Evolutionary conservation across 2,797 vertebrate genomes (phyloP).

Genomic region (Spinus pinus): DNA sequence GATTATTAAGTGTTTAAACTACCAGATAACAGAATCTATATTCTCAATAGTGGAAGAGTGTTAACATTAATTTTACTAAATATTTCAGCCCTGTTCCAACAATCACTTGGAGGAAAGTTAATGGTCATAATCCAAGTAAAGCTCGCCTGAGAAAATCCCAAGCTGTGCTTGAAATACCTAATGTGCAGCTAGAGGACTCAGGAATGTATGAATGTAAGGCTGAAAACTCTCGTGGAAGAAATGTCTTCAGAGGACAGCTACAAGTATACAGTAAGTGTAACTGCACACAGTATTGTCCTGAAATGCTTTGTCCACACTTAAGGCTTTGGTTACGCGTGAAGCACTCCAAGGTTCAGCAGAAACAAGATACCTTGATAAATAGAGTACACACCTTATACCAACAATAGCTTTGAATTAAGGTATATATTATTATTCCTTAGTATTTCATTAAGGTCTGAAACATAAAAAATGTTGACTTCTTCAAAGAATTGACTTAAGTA

Average conservation of each 20-base stretch:
- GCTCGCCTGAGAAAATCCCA: constrained; percentile 93
- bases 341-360: background rate
- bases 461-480: background rate
- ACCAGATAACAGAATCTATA: constrained; percentile 65
- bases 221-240: constrained; percentile 91
- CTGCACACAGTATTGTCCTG: background rate
- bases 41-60: constrained; percentile 24
- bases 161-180: constrained; percentile 94
- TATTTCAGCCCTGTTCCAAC: constrained; percentile 90
- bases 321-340: background rate
- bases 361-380: background rate
- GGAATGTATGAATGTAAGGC: constrained; percentile 95
- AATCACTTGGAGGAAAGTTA: constrained; percentile 97
- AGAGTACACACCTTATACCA: too few relatives aligned
- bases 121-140: constrained; percentile 93
- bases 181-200: constrained; percentile 91
- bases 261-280: constrained; percentile 94
- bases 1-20: constrained; percentile 73
- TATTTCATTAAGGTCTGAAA: background rate
- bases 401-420: background rate
- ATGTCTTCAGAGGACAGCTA: constrained; percentile 91
- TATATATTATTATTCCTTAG: background rate
- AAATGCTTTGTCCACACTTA: background rate
- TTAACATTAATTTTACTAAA: constrained; percentile 64
- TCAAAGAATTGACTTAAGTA: background rate